phyloP scores from a whole-genome alignment of 1,140 invertebrate species.

The Drosophila asahinai region DNA sequence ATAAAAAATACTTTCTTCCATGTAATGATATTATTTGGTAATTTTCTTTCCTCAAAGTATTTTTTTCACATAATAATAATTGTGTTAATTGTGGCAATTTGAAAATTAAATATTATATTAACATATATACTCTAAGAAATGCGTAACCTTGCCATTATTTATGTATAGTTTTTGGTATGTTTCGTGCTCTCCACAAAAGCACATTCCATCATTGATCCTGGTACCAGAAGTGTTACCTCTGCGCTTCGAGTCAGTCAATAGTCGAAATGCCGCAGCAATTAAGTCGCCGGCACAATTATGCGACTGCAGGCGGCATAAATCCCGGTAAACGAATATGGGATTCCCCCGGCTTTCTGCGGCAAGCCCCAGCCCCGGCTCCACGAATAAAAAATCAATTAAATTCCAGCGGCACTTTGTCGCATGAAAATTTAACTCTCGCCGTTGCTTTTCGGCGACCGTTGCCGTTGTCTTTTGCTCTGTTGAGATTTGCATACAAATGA shows the following conservation, averaged over 20 bases:
- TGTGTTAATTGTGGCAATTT: no score
- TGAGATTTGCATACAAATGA: constrained; percentile 84
- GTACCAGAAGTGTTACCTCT: constrained; percentile 7
- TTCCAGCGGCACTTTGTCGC: constrained; percentile 41
- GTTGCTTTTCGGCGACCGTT: constrained; percentile 48
- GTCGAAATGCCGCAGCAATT: constrained; percentile 52
- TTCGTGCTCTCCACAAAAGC: not conserved
- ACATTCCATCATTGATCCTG: constrained; percentile 1
- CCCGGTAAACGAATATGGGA: constrained; percentile 25
- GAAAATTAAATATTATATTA: no score
- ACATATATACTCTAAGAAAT: no score
- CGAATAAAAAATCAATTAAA: constrained; percentile 62
- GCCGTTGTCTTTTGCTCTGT: constrained; percentile 70
- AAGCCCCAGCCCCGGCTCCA: constrained; percentile 14
- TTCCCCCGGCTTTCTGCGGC: constrained; percentile 33
- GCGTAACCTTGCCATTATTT: not conserved
- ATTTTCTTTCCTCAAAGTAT: no score
- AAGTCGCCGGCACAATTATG: constrained; percentile 52
- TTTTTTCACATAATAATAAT: no score
- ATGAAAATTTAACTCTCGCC: constrained; percentile 59
- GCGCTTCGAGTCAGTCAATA: constrained; percentile 30
- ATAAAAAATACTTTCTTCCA: not conserved
- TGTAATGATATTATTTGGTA: not conserved
- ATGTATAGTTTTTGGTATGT: not conserved
- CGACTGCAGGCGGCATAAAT: constrained; percentile 57